Evolutionary conservation across 2,888 invertebrate species (phyloP).

Genomic region (Ditula angustiorana): DNA sequence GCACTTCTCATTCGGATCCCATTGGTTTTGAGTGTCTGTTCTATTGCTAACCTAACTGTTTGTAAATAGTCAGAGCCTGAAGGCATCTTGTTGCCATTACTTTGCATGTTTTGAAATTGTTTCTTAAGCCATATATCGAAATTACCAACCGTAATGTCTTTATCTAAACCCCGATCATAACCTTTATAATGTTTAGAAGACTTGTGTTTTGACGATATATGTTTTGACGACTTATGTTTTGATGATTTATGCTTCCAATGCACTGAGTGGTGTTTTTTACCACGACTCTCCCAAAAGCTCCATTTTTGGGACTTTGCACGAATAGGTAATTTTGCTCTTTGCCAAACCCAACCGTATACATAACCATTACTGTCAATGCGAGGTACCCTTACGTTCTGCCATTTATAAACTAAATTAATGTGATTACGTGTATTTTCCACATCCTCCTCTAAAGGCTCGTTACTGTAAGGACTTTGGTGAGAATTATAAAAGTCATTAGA

Average conservation of each 20-base stretch:
- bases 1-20: constrained; percentile 50
- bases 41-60: constrained; percentile 50
- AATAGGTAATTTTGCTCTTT: not conserved
- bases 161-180: too few species aligned
- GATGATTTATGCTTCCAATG: not conserved
- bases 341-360: constrained; percentile 7
- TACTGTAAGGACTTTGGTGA: not conserved
- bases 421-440: not conserved
- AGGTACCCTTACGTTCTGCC: not conserved
- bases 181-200: too few species aligned
- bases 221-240: not conserved
- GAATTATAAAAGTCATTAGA: not conserved
- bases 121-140: constrained; percentile 58
- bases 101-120: constrained; percentile 51
- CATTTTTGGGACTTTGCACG: not conserved
- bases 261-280: not conserved
- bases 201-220: not conserved
- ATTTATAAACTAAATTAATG: not conserved
- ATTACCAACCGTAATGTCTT: not conserved
- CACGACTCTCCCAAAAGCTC: not conserved
- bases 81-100: constrained; percentile 40
- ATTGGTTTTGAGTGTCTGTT: constrained; percentile 55
- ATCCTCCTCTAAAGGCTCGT: not conserved
- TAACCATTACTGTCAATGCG: not conserved
- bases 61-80: constrained; percentile 46